These are phyloP conservation scores for Elaphurus davidianus DNA, from an alignment of 2,113 vertebrate species.

Conservation along the genomic window DNA sequence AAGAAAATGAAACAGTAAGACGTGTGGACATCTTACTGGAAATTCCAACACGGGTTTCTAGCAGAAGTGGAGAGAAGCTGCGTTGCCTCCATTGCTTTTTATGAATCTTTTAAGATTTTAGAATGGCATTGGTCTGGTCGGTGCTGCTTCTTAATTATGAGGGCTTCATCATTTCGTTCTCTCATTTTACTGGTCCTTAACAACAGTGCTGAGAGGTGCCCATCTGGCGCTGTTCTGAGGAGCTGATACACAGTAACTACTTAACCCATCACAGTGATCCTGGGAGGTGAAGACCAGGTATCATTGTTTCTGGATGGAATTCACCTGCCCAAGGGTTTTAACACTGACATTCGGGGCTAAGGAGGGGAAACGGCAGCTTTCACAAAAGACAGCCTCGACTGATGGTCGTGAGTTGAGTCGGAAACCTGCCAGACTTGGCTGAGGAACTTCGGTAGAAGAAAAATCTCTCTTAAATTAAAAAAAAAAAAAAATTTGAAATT, in stretches of 20 bases:
- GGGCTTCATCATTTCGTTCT: not conserved
- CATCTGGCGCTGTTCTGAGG: accelerated
- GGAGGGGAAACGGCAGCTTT: not conserved
- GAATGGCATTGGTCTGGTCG: not conserved
- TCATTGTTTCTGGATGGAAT: not conserved
- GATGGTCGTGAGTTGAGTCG: not conserved
- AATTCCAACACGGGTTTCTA: accelerated
- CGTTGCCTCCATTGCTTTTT: accelerated
- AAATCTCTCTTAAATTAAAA: not conserved
- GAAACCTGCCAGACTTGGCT: not conserved
- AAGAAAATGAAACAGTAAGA: not conserved
- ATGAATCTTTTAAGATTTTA: no score
- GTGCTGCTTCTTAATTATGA: not conserved
- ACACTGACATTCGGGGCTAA: not conserved
- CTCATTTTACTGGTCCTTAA: not conserved
- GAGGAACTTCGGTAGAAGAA: not conserved
- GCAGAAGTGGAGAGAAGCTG: not conserved
- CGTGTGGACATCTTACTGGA: not conserved
- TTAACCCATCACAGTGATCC: no score
- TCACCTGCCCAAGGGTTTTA: not conserved
- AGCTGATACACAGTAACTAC: not conserved
- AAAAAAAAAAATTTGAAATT: not conserved
- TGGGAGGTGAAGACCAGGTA: not conserved
- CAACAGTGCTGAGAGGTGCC: not conserved
- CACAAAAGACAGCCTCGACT: not conserved